These are phyloP conservation scores for Drosophila sordidula DNA, from an alignment of 2,888 invertebrate genomes.

Conservation along the genomic window DNA sequence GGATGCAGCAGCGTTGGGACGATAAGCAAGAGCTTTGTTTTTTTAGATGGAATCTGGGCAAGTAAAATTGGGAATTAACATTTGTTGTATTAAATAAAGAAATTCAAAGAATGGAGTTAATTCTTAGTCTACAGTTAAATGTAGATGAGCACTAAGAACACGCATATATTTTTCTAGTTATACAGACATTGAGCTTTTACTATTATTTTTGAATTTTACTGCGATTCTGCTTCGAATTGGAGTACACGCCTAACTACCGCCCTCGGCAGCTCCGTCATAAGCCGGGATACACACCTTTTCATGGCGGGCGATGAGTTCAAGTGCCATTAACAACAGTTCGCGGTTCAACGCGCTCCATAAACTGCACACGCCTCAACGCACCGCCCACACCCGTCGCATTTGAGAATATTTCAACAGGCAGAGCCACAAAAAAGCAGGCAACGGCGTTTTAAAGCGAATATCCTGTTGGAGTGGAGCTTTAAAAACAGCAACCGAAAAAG, in stretches of 20 bases:
- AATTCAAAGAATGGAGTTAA: no score
- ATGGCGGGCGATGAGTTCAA: slow-evolving; percentile 55
- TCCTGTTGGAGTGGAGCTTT: slow-evolving; percentile 14
- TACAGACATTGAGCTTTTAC: background rate
- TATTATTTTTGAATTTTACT: slow-evolving; percentile 17
- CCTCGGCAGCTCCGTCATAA: background rate
- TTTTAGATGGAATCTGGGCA: no score
- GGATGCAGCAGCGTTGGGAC: no score
- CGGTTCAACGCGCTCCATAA: slow-evolving; percentile 77
- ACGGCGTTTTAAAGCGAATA: slow-evolving; percentile 44
- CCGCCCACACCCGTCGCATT: slow-evolving; percentile 5
- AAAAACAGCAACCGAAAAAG: slow-evolving; percentile 26
- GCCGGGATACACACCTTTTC: slow-evolving; percentile 36
- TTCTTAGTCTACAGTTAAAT: background rate
- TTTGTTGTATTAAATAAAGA: no score
- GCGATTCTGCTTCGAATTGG: background rate
- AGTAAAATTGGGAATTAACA: no score
- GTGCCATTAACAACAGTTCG: slow-evolving; percentile 75
- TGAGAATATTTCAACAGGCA: slow-evolving; percentile 9
- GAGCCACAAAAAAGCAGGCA: slow-evolving; percentile 32
- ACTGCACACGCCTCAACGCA: slow-evolving; percentile 46
- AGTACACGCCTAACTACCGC: slow-evolving; percentile 2
- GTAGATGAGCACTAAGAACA: background rate
- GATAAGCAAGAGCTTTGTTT: no score
- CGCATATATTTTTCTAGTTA: background rate